Conservation (phyloP, 2,888 invertebrate genomes). For the Glyphotaelius pellucidus region DNA sequence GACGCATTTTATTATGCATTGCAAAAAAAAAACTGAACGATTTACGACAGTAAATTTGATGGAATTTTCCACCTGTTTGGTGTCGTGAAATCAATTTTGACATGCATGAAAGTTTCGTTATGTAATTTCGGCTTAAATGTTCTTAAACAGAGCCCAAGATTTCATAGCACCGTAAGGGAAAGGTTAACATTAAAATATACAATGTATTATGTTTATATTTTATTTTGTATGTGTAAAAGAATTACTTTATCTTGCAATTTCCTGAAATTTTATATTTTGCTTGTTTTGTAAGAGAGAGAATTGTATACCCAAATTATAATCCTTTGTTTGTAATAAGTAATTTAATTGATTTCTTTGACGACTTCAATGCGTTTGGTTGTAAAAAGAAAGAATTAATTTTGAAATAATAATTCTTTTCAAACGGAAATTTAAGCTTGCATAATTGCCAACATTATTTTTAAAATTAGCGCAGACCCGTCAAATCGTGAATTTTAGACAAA, state of each 20-base stretch:
- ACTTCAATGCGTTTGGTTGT: not conserved
- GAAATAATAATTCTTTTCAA: not conserved
- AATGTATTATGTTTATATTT: too few relatives aligned
- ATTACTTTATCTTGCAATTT: too few relatives aligned
- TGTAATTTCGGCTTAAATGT: not conserved
- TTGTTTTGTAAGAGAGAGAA: not conserved
- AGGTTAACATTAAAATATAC: too few relatives aligned
- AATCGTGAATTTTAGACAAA: too few relatives aligned
- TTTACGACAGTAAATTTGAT: too few relatives aligned
- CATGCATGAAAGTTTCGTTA: too few relatives aligned
- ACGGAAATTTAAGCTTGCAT: not conserved
- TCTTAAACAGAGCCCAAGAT: too few relatives aligned
- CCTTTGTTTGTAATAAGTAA: not conserved
- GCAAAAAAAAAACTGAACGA: too few relatives aligned
- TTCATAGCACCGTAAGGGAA: not conserved
- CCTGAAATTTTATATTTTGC: too few relatives aligned
- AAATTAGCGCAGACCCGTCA: not conserved
- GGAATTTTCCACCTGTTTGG: too few relatives aligned
- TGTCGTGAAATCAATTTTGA: not conserved
- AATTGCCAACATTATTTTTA: not conserved
- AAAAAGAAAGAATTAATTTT: not conserved
- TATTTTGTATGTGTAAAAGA: too few relatives aligned
- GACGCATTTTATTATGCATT: too few relatives aligned
- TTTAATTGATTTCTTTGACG: not conserved
- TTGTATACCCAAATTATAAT: not conserved